Conservation (phyloP, 2,888 invertebrate species). For the Hartigia nigra region DNA sequence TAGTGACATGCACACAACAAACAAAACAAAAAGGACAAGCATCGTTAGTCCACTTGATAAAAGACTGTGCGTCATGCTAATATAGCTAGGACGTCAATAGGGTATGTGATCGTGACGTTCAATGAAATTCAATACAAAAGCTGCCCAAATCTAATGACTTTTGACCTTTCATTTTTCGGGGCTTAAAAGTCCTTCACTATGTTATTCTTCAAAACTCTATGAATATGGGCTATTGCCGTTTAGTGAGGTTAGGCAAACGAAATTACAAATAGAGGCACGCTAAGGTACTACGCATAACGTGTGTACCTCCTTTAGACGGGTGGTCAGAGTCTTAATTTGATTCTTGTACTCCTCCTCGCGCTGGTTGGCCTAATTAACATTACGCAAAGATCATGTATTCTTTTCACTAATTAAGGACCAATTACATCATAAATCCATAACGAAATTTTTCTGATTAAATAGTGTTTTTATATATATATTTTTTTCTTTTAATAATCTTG, state of each 20-base stretch:
- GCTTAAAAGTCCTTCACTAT: neutral
- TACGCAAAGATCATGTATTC: constrained; percentile 45
- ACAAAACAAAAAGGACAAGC: constrained; percentile 16
- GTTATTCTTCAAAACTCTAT: neutral
- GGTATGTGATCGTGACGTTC: neutral
- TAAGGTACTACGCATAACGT: constrained; percentile 17
- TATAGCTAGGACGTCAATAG: neutral
- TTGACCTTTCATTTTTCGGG: neutral
- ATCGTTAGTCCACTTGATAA: neutral
- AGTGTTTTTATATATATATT: no score
- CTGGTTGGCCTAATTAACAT: constrained; percentile 88
- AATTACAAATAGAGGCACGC: neutral
- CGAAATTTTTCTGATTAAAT: neutral
- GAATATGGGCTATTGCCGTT: neutral
- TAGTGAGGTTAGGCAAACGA: neutral
- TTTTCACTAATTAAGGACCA: neutral
- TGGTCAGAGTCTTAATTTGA: constrained; percentile 98
- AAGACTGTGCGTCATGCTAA: neutral
- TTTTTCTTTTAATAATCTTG: neutral
- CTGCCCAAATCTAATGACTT: neutral
- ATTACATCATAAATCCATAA: neutral
- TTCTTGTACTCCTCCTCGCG: constrained; percentile 99
- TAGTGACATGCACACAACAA: constrained; percentile 39
- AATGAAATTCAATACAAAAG: neutral
- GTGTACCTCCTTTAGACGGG: constrained; percentile 98